Base-by-base conservation (phyloP, 2,888 invertebrate species). In the Philaethria dido region DNA sequence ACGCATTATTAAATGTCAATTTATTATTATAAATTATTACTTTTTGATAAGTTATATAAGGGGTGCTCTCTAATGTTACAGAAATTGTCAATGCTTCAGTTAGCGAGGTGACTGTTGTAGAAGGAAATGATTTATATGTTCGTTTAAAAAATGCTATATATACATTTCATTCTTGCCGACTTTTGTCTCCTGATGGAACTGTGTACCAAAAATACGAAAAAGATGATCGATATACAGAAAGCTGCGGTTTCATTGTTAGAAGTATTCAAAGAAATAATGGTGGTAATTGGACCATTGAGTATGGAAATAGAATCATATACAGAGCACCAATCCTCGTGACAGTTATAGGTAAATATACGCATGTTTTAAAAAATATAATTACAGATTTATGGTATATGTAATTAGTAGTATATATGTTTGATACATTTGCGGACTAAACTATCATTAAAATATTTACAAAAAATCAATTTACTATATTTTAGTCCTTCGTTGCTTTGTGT, bases 271-370 rank as follows among this genome's bases (percentile, higher is more conserved):
- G 47, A 13, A 62, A 33, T 8, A 78, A 85, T 22, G 72, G 64
- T 64, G 90, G 91, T 60, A 64, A 60, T 16, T 91, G 89, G 89
- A 70, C 75, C 44, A 88, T 91, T 57, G 71, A 74, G 1, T 88
- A 81, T 69, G 89, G 86, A 68, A 71, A 74, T n/a, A 73, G 62
- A 66, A 82, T 83, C 2, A 72, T 73, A 36, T 83, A 84, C 66
- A 81, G 72, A 75, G 86, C 86, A 1, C 65, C 70, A 16, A 75
- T 85, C 65, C 45, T 73, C 22, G 81, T 89, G 2, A 73, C 65
- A 57, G 82, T 89, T 20, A 72, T 74, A 70, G 86, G 87, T 89
- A 84, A 85, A 66, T 60, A 59, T 45, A 5, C n/a, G 22, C 9
- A 42, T 36, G 44, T 44, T 59, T 60, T 50, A 36, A 36, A 36